Evolutionary conservation across 92 coral and sea anemone species (phyloP).

Genomic region (Zoanthus sociatus): DNA sequence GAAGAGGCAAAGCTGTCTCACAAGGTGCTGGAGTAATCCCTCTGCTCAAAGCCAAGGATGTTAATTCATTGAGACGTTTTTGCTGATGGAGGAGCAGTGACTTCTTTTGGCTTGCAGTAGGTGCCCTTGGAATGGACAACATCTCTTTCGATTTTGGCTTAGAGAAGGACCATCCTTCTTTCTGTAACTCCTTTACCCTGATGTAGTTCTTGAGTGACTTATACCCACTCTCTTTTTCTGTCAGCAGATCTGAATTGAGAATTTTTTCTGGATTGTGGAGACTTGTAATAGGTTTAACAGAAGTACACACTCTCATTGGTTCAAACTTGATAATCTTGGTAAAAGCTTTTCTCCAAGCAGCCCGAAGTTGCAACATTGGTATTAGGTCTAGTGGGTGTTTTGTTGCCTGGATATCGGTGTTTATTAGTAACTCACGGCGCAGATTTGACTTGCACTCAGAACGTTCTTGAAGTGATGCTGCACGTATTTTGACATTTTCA

Average conservation of each 20-base stretch:
- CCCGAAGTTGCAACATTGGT: constrained; percentile 17
- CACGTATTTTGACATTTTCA: constrained; percentile 41
- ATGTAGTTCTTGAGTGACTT: constrained; percentile 30
- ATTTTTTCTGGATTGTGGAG: constrained; percentile 27
- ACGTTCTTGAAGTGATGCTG: constrained; percentile 28
- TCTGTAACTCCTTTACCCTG: constrained; percentile 30
- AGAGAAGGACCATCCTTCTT: constrained; percentile 37
- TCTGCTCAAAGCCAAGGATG: constrained; percentile 25
- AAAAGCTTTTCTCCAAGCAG: constrained; percentile 52
- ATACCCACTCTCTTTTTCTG: constrained; percentile 34
- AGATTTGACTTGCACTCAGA: constrained; percentile 24
- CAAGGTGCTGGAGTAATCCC: constrained; percentile 1
- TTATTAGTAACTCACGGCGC: constrained; percentile 1
- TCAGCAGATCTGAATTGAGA: constrained; percentile 7
- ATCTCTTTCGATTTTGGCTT: constrained; percentile 38
- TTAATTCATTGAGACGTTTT: constrained; percentile 43
- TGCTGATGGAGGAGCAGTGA: constrained; percentile 36
- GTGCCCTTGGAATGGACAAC: constrained; percentile 8
- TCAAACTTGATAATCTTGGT: neutral
- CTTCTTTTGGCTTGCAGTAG: constrained; percentile 16
- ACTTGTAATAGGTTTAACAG: constrained; percentile 1
- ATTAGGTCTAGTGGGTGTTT: constrained; percentile 5
- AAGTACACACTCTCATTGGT: neutral
- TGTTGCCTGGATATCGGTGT: constrained; percentile 5
- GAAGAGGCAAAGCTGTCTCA: constrained; percentile 28